Evolutionary conservation across 2,797 vertebrate species (phyloP).

Genomic region (Gallinago nigripennis): DNA sequence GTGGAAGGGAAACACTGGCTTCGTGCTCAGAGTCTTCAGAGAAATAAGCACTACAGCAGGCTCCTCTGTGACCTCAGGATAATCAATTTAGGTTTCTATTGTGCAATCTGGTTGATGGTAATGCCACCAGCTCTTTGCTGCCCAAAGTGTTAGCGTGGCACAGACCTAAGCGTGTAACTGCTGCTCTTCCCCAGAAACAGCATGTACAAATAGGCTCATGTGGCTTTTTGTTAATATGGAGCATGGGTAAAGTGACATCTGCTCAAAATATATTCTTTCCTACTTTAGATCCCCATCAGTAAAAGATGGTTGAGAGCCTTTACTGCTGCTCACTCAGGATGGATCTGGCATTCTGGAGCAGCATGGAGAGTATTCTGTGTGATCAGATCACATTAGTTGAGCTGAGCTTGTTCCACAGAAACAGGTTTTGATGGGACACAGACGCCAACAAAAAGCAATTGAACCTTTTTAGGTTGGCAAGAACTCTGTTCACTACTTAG

Average conservation of each 20-base stretch:
- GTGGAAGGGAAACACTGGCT: not conserved
- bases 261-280: not conserved
- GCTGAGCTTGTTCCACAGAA: not conserved
- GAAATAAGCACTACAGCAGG: not conserved
- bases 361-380: not conserved
- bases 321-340: not conserved
- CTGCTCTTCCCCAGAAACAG: not conserved
- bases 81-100: not conserved
- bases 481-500: not conserved
- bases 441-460: not conserved
- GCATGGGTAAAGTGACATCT: not conserved
- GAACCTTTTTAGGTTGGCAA: not conserved
- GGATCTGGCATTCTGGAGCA: not conserved
- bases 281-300: not conserved
- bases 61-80: not conserved
- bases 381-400: not conserved
- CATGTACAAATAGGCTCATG: not conserved
- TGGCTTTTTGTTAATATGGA: not conserved
- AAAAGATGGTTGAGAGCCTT: not conserved
- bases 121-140: not conserved
- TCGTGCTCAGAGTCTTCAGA: not conserved
- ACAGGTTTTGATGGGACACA: not conserved
- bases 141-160: accelerated
- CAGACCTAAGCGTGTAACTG: not conserved
- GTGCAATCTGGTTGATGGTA: not conserved